Evolutionary conservation across 1,140 invertebrate genomes (phyloP), one percentile per base, ranked within the genome.

Genomic region (Triops longicaudatus): DNA sequence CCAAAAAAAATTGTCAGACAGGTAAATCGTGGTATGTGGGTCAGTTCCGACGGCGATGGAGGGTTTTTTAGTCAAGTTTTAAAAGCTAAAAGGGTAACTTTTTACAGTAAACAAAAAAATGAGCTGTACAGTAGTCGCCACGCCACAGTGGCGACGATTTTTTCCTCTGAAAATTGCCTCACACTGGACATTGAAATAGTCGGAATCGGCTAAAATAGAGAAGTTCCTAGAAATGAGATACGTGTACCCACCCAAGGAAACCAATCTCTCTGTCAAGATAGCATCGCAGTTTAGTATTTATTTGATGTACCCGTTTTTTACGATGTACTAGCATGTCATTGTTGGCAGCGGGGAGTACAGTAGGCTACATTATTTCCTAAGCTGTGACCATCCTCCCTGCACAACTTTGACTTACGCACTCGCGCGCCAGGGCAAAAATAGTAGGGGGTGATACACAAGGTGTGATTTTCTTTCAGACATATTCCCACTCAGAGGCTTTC

Each of bases 51-150:
- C 17, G 50, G 50, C 10, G n/a, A 0, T n/a, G n/a, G n/a, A 63
- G 17, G 22, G 50, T 63, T 22, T 63, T 63, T 17, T 17, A n/a
- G 17, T 63, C 22, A n/a, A 22, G 14, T 63, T 63, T 63, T 63
- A 22, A 63, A 63, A 17, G n/a, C 17, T 63, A 22, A 63, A 63
- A 63, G 22, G 50, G 50, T 63, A 63, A 17, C 50, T 63, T 63
- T 63, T 63, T 63, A 12, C 22, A 17, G 50, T 63, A 63, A 63
- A 63, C 50, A 63, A 63, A 63, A n/a, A 63, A 63, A 63, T 63
- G 50, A 22, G 17, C 50, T 63, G 17, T 63, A n/a, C 14, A 22
- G 9, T 22, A 63, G 50, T 63, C n/a, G 50, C 50, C 50, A n/a
- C 50, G 50, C 50, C 50, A 14, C 10, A n/a, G 17, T 63, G 50